These are phyloP conservation scores for Drosophila kepulauana DNA, from an alignment of 1,140 invertebrate genomes.

Conservation along the genomic window DNA sequence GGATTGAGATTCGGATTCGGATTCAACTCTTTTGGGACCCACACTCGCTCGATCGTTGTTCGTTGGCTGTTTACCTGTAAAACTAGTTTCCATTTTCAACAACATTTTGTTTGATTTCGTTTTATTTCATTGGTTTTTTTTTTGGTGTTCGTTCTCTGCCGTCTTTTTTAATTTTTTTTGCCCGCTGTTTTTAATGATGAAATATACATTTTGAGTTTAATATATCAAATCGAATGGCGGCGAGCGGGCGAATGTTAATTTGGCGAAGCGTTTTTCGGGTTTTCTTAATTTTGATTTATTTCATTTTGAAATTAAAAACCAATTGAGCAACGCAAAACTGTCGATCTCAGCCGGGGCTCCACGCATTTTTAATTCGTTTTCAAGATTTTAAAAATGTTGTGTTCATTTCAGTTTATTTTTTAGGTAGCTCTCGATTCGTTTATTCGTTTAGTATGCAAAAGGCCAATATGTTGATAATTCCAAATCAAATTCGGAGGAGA, in stretches of 20 bases:
- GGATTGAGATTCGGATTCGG: constrained; percentile 19
- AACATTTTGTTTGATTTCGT: constrained; percentile 32
- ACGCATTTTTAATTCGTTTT: constrained; percentile 65
- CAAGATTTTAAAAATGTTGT: background rate
- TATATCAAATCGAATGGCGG: constrained; percentile 79
- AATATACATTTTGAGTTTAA: constrained; percentile 84
- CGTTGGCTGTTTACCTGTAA: constrained; percentile 66
- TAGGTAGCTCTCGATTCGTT: constrained; percentile 62
- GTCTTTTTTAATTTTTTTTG: constrained; percentile 48
- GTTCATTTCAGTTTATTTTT: constrained; percentile 29
- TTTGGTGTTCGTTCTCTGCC: constrained; percentile 55
- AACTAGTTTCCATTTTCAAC: constrained; percentile 79
- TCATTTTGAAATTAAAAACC: constrained; percentile 81
- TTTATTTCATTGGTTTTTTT: constrained; percentile 21
- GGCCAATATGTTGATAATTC: constrained; percentile 45
- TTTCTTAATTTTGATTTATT: constrained; percentile 81
- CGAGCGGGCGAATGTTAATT: constrained; percentile 71
- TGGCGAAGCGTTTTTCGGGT: constrained; percentile 48
- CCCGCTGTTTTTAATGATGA: constrained; percentile 77
- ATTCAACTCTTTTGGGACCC: background rate
- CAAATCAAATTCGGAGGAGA: constrained; percentile 40
- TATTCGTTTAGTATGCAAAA: constrained; percentile 67
- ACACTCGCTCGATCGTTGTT: constrained; percentile 1
- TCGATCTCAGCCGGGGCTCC: constrained; percentile 58
- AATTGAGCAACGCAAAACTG: constrained; percentile 73